phyloP scores from a whole-genome alignment of 2,797 vertebrate species.

The Muscicapa striata region DNA sequence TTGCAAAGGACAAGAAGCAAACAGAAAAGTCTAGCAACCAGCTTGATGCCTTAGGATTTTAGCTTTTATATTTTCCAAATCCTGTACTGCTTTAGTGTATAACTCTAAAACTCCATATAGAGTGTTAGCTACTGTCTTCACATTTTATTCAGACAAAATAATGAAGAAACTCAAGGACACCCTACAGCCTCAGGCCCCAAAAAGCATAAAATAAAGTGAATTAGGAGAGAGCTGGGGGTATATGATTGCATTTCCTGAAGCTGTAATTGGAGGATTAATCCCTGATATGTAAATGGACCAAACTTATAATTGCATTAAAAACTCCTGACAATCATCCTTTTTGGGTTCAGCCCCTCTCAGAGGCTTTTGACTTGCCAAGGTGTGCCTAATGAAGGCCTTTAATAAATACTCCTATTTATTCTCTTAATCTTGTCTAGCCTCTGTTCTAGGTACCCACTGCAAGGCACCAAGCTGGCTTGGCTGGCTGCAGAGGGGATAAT shows the following conservation, averaged over 20 bases:
- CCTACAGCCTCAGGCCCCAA: neutral
- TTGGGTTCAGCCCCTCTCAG: neutral
- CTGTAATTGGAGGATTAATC: neutral
- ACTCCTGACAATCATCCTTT: neutral
- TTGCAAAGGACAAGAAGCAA: neutral
- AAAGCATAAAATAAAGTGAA: neutral
- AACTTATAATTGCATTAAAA: neutral
- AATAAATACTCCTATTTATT: neutral
- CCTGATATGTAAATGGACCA: neutral
- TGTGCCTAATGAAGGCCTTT: neutral
- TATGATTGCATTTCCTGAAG: neutral
- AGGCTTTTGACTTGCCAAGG: neutral
- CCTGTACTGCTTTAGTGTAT: neutral
- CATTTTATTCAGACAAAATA: neutral
- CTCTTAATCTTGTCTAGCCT: neutral
- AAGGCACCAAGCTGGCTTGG: neutral
- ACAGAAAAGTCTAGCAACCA: neutral
- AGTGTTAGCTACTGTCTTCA: neutral
- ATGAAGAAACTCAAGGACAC: neutral
- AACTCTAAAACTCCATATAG: neutral
- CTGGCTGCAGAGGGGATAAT: neutral
- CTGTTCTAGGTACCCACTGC: neutral
- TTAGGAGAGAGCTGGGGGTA: accelerated
- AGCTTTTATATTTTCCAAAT: neutral
- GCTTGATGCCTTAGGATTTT: neutral